These are phyloP conservation scores for Bombus confusus DNA, from an alignment of 1,140 invertebrate genomes.

Conservation along the genomic window DNA sequence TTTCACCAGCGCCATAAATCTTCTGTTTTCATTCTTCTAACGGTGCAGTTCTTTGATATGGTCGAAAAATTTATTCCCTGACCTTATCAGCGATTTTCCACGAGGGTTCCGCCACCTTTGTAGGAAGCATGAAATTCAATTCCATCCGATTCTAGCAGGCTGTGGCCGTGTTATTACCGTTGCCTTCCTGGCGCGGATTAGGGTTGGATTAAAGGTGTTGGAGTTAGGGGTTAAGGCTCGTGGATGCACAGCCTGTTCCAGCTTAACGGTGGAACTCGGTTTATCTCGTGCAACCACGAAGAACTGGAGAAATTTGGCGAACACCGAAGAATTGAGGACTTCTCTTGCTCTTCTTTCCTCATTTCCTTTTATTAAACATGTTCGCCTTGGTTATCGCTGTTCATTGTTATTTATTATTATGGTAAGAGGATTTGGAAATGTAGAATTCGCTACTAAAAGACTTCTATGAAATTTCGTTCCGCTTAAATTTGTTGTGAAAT, in stretches of 20 bases:
- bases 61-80: neutral
- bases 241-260: neutral
- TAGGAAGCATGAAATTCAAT: conserved; percentile 51
- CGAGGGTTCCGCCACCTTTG: conserved; percentile 14
- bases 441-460: neutral
- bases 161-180: conserved; percentile 45
- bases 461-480: neutral
- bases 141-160: conserved; percentile 36
- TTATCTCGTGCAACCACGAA: neutral
- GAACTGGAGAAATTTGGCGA: neutral
- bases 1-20: neutral
- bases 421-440: neutral
- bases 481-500: too few species aligned
- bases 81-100: neutral
- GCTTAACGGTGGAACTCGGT: neutral
- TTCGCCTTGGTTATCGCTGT: neutral
- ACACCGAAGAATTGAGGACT: neutral
- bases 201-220: conserved; percentile 37
- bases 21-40: neutral
- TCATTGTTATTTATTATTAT: too few species aligned
- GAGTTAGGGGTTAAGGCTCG: neutral
- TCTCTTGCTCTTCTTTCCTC: neutral
- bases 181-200: conserved; percentile 24
- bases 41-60: neutral
- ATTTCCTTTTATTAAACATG: neutral